Conservation (phyloP, 2,797 vertebrate genomes). For the Poecilia picta region DNA sequence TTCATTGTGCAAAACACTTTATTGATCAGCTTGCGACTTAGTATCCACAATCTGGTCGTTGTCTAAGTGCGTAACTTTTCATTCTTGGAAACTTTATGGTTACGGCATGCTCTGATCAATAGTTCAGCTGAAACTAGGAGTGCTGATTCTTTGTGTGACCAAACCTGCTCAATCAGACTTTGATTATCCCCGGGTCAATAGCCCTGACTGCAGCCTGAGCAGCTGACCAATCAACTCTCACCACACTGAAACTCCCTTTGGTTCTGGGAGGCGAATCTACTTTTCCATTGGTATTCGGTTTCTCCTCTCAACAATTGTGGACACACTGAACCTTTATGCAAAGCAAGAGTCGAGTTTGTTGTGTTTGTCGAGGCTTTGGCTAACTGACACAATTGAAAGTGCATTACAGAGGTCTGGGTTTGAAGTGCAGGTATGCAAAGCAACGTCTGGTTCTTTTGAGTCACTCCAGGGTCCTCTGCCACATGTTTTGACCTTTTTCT, state of each 20-base stretch:
- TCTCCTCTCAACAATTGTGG: background rate
- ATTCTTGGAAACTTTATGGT: slow-evolving; percentile 60
- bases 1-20: background rate
- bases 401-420: background rate
- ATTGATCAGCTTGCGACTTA: slow-evolving; percentile 33
- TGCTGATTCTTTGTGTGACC: slow-evolving; percentile 58
- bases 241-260: slow-evolving; percentile 58
- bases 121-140: slow-evolving; percentile 59
- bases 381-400: background rate
- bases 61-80: slow-evolving; percentile 12
- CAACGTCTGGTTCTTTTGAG: background rate
- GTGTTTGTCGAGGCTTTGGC: background rate
- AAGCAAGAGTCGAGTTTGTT: background rate
- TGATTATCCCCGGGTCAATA: slow-evolving; percentile 74
- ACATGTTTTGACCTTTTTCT: background rate
- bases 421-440: no score
- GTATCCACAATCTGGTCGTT: slow-evolving; percentile 28
- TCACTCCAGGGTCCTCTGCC: background rate
- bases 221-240: slow-evolving; percentile 72
- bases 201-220: slow-evolving; percentile 40
- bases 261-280: slow-evolving; percentile 1
- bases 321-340: background rate
- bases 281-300: background rate
- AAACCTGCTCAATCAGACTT: slow-evolving; percentile 63
- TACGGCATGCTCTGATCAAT: slow-evolving; percentile 41